Evolutionary conservation across 1,140 invertebrate species (phyloP), one percentile per base, ranked within the genome.

Genomic region (Augochlora pura): DNA sequence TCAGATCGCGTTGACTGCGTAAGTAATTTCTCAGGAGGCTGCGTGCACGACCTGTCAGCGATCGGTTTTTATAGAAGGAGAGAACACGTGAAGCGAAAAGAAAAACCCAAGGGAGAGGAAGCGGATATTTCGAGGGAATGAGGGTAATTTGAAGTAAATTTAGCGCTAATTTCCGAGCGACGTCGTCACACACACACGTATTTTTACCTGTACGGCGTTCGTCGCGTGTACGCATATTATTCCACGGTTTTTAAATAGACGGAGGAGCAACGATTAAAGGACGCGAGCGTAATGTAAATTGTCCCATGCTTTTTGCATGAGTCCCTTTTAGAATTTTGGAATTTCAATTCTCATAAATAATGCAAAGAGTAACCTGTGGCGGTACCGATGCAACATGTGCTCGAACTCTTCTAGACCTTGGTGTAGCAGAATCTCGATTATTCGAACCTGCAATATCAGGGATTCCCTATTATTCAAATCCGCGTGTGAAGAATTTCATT

Each of bases 271-370:
- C 60, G 38, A 42, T 65, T n/a, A 32, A 42, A 42, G 32, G 21
- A 42, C 38, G 16, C 10, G 21, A 14, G 38, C 10, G 21, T 25
- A 42, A 71, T 39, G 32, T 60, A 60, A 16, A 59, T 42, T 71
- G 18, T 71, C 25, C n/a, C 23, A 14, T 60, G 69, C 23, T 27
- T 27, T 71, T 71, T 71, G 54, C 32, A 39, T 25, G 16, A 60
- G 39, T n/a, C 4, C 57, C 4, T 21, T n/a, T 38, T 14, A 16
- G 38, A 71, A 59, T 71, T 60, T 60, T 42, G 23, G 69, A 71
- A 60, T 42, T 54, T 54, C 52, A 68, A 54, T 52, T 54, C 66
- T 68, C 66, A 68, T 68, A 52, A 68, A 68, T 68, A 52, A 52
- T 68, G 46, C 49, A 68, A 4, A 18, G 66, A n/a, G 14, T 52